Base-by-base conservation (phyloP, 2,888 invertebrate species). In the Drosophila paranaensis region DNA sequence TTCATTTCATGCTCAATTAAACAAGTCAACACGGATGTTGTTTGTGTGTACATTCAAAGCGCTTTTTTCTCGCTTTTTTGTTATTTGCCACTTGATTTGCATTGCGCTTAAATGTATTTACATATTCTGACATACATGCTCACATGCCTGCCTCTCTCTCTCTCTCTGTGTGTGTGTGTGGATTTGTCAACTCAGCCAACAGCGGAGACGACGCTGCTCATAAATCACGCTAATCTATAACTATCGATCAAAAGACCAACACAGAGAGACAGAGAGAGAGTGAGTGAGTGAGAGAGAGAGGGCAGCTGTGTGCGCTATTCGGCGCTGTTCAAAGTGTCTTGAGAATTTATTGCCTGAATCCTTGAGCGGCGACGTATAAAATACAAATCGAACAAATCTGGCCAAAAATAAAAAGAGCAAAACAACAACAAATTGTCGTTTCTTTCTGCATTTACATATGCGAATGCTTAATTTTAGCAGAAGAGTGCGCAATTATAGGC, bases 181-280 rank as follows among this genome's bases (percentile, higher is more conserved):
- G 40, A 60, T 73, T 77, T 77, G 76, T 77, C 76, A 77, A 77
- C 64, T 51, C 33, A 40, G 61, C 35, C 48, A 61, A 60, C 60
- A 35, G 55, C 73, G 60, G 46, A 54, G 56, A 51, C 64, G 51
- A 63, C 56, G 37, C 48, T 46, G 60, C 79, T 79, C 88, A 85
- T 86, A 88, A 86, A 88, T 86, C 85, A 86, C 73, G 83, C 76
- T 83, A 85, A 86, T 86, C 83, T 88, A 83, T 86, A 86, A 86
- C 85, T 86, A 86, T 86, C 83, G 83, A 88, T 88, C 88, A 86
- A 81, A 74, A 77, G 73, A 73, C 60, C 70, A 71, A 74, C 50
- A 74, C 30, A 66, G 39, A 55, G 25, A 43, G 35, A 11, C 11
- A 6, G 14, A 40, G 35, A 11, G 43, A 0, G 37, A 13, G 14